These are phyloP conservation scores for Achroia grisella DNA, from an alignment of 1,140 invertebrate genomes.

Conservation along the genomic window DNA sequence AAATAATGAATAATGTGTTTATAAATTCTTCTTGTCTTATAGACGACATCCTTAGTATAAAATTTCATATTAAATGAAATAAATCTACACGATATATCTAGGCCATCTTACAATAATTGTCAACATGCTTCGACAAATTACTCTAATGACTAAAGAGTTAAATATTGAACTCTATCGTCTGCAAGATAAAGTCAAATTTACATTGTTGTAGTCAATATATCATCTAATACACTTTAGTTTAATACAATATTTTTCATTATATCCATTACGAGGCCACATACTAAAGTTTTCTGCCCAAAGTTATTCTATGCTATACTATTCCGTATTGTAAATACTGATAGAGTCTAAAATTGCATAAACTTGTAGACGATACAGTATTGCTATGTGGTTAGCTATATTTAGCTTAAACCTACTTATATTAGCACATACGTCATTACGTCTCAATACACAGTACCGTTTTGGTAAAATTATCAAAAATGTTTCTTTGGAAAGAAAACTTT, in stretches of 20 bases:
- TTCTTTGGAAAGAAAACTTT: constrained; percentile 15
- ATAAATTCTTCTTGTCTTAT: constrained; percentile 51
- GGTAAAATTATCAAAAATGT: constrained; percentile 39
- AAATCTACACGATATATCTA: constrained; percentile 15
- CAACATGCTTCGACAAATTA: constrained; percentile 10
- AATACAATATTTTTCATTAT: background rate
- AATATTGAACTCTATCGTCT: constrained; percentile 19
- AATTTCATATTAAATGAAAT: constrained; percentile 11
- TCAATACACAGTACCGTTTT: constrained; percentile 8
- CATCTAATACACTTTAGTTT: background rate
- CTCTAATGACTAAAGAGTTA: constrained; percentile 8
- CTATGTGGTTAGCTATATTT: constrained; percentile 3
- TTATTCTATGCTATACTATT: constrained; percentile 2
- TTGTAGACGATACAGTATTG: constrained; percentile 1
- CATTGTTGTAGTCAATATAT: background rate
- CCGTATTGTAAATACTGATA: constrained; percentile 2
- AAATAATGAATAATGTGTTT: constrained; percentile 17
- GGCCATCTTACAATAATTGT: constrained; percentile 14
- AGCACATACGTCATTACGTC: background rate
- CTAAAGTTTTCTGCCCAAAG: background rate
- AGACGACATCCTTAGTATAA: constrained; percentile 18
- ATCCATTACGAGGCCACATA: background rate
- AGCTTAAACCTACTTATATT: constrained; percentile 1
- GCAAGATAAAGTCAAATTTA: constrained; percentile 11
- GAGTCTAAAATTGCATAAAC: constrained; percentile 1